Percentiles rank a stretch among this genome's conserved stretches.
These are phyloP conservation scores for Morpho achilles DNA, from an alignment of 2,888 invertebrate genomes.

Conservation along the genomic window DNA sequence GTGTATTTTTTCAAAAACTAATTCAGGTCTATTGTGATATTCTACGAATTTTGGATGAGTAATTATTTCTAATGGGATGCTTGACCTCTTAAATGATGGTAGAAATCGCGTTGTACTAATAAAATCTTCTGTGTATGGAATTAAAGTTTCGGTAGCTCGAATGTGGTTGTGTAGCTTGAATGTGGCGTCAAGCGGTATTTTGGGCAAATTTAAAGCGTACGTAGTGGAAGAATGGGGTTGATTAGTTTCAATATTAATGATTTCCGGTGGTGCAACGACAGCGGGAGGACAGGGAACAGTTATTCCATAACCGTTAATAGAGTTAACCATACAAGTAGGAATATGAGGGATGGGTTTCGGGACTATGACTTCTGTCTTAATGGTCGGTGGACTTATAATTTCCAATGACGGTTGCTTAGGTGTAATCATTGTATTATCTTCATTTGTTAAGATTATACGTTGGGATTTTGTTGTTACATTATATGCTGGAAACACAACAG, in stretches of 20 bases:
- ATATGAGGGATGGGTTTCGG: constrained; percentile 10
- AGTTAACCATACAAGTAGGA: constrained; percentile 3
- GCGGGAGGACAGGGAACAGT: constrained; percentile 12
- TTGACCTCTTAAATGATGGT: constrained; percentile 10
- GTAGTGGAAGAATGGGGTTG: not conserved
- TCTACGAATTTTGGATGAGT: not conserved
- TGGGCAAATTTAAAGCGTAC: constrained; percentile 2
- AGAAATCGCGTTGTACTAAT: constrained; percentile 14
- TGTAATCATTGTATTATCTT: constrained; percentile 7
- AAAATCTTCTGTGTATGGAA: constrained; percentile 9
- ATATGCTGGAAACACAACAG: not conserved
- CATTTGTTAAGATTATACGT: constrained; percentile 1
- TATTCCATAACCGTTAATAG: not conserved
- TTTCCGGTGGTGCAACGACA: constrained; percentile 2
- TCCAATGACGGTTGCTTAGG: constrained; percentile 19
- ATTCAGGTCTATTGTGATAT: not conserved
- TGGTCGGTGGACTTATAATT: constrained; percentile 27
- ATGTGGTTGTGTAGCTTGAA: not conserved
- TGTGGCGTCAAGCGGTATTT: constrained; percentile 12
- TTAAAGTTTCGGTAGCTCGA: constrained; percentile 7
- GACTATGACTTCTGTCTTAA: not conserved
- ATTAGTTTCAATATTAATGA: constrained; percentile 1
- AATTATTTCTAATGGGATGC: constrained; percentile 4
- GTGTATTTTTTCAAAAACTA: constrained; percentile 3
- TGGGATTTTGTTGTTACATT: not conserved